Evolutionary conservation across 2,797 vertebrate genomes (phyloP).

Genomic region (Mallotus villosus): DNA sequence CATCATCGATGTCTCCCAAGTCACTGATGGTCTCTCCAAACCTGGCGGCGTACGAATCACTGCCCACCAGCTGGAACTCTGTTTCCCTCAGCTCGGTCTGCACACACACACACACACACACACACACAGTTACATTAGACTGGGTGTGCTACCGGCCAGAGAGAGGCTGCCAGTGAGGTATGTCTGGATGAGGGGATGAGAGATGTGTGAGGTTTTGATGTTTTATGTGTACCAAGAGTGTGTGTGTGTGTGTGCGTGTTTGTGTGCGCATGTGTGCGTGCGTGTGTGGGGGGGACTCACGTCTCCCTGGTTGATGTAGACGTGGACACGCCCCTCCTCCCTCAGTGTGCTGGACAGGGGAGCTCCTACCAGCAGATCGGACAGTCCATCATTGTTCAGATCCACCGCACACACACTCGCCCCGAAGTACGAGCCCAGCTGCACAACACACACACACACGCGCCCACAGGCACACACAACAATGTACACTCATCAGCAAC

Average conservation of each 20-base stretch:
- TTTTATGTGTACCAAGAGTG: too few relatives aligned
- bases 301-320: constrained; percentile 90
- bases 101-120: constrained; percentile 2
- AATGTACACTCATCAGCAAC: too few relatives aligned
- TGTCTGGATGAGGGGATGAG: neutral
- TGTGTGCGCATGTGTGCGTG: neutral
- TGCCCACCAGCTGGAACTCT: constrained; percentile 79
- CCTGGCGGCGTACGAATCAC: constrained; percentile 83
- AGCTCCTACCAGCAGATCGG: constrained; percentile 93
- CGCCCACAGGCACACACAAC: too few relatives aligned
- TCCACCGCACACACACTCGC: constrained; percentile 88
- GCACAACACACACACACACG: constrained; percentile 19
- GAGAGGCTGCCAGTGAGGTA: neutral
- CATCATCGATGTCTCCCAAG: constrained; percentile 94
- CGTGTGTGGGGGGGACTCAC: constrained; percentile 68
- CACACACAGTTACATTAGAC: neutral
- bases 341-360: constrained; percentile 86
- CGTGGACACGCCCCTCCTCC: constrained; percentile 92
- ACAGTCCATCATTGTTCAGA: constrained; percentile 90
- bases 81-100: constrained; percentile 81
- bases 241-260: neutral
- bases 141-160: neutral
- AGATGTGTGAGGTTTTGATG: neutral
- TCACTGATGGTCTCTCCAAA: constrained; percentile 90
- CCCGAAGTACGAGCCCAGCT: constrained; percentile 97